Evolutionary conservation across 2,797 vertebrate species (phyloP).

Genomic region (Pelochelys cantorii): DNA sequence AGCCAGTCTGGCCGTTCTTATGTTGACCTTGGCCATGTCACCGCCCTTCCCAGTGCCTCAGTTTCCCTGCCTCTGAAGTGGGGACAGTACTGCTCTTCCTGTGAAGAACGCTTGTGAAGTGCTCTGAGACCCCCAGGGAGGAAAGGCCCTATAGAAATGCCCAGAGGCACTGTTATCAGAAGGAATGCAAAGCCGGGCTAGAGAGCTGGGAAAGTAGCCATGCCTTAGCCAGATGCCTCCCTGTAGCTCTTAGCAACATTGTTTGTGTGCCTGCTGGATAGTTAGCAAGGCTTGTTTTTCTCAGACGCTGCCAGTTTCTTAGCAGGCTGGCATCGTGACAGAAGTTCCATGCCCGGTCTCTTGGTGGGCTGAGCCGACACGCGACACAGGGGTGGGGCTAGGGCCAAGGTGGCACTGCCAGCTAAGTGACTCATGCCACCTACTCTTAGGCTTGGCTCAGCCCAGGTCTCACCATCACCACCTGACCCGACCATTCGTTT

Average conservation of each 20-base stretch:
- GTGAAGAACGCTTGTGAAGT: not conserved
- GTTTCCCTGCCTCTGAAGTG: not conserved
- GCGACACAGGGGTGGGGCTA: accelerated
- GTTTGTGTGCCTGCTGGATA: not conserved
- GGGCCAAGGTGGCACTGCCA: not conserved
- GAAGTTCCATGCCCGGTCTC: accelerated
- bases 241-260: constrained; percentile 35
- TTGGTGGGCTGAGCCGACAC: accelerated
- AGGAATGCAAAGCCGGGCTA: not conserved
- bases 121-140: not conserved
- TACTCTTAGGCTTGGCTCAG: not conserved
- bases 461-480: not conserved
- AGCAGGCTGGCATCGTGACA: accelerated
- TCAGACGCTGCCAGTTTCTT: not conserved
- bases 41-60: not conserved
- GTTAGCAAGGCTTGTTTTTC: not conserved
- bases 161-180: accelerated
- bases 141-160: not conserved
- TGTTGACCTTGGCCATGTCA: not conserved
- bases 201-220: constrained; percentile 16
- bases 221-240: constrained; percentile 9
- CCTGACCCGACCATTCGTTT: not conserved
- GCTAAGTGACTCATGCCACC: accelerated
- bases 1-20: too few relatives aligned
- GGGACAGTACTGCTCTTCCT: constrained; percentile 5